A percentile compares a stretch with the other conserved stretches of the same genome.
phyloP scores from a whole-genome alignment of 2,113 vertebrate species.

The Hippolais icterina region DNA sequence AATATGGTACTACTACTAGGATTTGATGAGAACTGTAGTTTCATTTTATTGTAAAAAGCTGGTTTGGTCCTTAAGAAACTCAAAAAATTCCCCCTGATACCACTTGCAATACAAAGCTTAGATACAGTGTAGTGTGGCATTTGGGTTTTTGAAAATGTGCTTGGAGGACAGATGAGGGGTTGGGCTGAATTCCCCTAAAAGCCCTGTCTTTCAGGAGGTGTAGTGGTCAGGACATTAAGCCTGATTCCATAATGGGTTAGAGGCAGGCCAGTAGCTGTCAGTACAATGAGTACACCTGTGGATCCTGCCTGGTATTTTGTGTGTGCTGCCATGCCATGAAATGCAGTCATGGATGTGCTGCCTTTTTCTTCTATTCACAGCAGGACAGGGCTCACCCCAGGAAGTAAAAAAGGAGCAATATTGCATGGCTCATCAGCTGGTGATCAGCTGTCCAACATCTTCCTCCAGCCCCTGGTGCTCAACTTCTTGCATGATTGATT shows the following conservation, averaged over 20 bases:
- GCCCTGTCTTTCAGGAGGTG: neutral
- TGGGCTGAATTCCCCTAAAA: constrained; percentile 57
- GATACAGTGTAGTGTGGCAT: neutral
- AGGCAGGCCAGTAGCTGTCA: neutral
- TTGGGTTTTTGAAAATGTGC: neutral
- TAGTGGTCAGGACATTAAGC: neutral
- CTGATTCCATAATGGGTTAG: neutral
- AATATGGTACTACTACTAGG: neutral
- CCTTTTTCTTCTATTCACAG: neutral
- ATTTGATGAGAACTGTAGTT: neutral
- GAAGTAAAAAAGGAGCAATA: neutral
- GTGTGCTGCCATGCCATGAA: neutral
- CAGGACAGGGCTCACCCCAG: neutral
- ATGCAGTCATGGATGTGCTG: neutral
- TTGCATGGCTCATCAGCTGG: neutral
- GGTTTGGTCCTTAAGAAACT: neutral
- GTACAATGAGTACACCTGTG: accelerated
- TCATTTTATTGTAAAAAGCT: neutral
- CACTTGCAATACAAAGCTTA: neutral
- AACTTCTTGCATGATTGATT: neutral
- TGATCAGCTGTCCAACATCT: neutral
- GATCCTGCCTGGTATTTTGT: neutral
- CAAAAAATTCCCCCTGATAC: neutral
- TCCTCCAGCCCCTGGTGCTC: neutral
- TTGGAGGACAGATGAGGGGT: neutral